A percentile compares a stretch with the other conserved stretches of the same genome.
These are phyloP conservation scores for Euleptes europaea DNA, from an alignment of 2,113 vertebrate species.

Conservation along the genomic window DNA sequence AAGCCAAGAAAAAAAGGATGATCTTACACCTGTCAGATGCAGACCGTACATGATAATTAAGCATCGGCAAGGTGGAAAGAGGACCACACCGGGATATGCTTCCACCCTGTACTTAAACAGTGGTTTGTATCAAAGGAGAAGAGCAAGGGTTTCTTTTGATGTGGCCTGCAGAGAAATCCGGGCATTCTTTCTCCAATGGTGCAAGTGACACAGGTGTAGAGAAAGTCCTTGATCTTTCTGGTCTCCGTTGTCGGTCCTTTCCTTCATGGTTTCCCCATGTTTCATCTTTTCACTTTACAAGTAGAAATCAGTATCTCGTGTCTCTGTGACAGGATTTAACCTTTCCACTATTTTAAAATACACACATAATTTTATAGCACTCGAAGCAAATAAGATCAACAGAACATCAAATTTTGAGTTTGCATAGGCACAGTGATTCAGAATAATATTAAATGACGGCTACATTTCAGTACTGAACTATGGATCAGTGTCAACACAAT, in stretches of 20 bases:
- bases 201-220: not conserved
- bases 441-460: not conserved
- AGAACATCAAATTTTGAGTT: not conserved
- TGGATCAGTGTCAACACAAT: not conserved
- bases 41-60: not conserved
- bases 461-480: not conserved
- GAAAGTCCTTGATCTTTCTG: not conserved
- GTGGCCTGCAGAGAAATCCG: no score
- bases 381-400: not conserved
- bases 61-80: not conserved
- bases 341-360: not conserved
- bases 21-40: not conserved
- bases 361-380: not conserved
- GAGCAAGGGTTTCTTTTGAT: not conserved
- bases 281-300: not conserved
- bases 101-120: not conserved
- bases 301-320: not conserved
- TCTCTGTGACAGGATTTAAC: not conserved
- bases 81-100: not conserved
- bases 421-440: no score
- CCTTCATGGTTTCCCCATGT: not conserved
- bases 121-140: no score
- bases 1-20: not conserved
- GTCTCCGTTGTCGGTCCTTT: no score
- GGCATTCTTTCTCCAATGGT: not conserved